phyloP scores from a whole-genome alignment of 2,113 vertebrate species.

The Rhinoptilus africanus region DNA sequence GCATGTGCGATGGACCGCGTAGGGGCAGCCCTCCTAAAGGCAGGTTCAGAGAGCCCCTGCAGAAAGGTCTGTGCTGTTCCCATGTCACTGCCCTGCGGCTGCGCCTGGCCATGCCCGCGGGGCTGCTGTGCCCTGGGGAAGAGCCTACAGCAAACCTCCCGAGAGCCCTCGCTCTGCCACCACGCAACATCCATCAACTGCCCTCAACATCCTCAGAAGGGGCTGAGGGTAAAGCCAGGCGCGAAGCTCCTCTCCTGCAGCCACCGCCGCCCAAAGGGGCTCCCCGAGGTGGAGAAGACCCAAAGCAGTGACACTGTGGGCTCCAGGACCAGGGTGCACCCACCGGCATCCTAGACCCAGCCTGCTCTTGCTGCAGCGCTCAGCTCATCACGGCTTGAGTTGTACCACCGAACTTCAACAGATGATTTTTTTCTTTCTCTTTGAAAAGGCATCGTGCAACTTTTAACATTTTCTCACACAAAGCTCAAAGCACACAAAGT shows the following conservation, averaged over 20 bases:
- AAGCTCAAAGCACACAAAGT: not conserved
- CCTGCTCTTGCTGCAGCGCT: not conserved
- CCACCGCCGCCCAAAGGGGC: not conserved
- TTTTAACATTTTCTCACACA: not conserved
- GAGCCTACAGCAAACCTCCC: fast-evolving
- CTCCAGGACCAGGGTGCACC: not conserved
- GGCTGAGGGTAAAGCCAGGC: not conserved
- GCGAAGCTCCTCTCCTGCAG: not conserved
- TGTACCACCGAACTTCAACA: not conserved
- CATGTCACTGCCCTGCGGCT: not conserved
- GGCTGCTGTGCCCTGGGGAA: not conserved
- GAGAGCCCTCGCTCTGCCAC: not conserved
- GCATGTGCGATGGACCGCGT: not conserved
- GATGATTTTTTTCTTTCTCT: not conserved
- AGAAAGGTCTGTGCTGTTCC: not conserved
- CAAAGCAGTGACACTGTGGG: fast-evolving
- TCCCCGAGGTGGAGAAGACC: fast-evolving
- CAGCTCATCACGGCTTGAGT: not conserved
- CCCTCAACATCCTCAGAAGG: not conserved
- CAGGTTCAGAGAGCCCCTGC: not conserved
- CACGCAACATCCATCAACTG: not conserved
- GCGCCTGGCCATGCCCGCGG: fast-evolving
- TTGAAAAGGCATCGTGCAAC: not conserved
- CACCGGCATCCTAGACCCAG: not conserved
- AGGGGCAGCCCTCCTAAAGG: not conserved